Conservation (phyloP, 2,888 invertebrate genomes). For the Scaptomyza caliginosa region DNA sequence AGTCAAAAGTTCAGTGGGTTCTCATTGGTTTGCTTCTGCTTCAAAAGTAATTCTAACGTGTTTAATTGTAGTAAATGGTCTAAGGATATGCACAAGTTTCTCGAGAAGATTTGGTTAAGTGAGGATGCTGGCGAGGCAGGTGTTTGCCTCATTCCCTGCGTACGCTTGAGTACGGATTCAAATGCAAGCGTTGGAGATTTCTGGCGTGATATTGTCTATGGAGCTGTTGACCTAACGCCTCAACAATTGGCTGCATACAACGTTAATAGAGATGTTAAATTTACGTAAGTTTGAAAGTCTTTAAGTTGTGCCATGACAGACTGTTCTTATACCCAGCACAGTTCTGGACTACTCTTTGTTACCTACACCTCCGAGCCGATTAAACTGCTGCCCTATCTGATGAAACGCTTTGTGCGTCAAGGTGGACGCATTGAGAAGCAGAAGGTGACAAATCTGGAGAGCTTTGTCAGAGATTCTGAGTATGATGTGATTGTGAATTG, state of each 20-base stretch:
- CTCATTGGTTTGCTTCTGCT: not conserved
- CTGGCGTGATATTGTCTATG: conserved; percentile 71
- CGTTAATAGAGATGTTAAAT: conserved; percentile 68
- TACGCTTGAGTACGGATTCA: conserved; percentile 81
- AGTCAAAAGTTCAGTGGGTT: conserved; percentile 85
- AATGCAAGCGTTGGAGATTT: conserved; percentile 70
- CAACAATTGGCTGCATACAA: conserved; percentile 80
- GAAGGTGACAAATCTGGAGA: conserved; percentile 85
- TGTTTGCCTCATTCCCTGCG: conserved; percentile 84
- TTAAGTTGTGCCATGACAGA: no score
- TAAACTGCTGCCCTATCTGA: conserved; percentile 88
- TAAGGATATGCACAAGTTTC: conserved; percentile 86
- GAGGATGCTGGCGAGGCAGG: conserved; percentile 85
- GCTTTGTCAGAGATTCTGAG: conserved; percentile 81
- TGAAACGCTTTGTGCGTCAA: conserved; percentile 86
- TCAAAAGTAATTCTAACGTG: not conserved
- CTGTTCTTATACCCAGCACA: conserved; percentile 68
- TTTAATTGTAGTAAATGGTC: conserved; percentile 87
- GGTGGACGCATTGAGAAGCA: conserved; percentile 86
- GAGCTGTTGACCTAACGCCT: conserved; percentile 49
- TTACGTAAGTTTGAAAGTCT: conserved; percentile 42
- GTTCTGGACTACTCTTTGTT: conserved; percentile 87
- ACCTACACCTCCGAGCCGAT: conserved; percentile 89
- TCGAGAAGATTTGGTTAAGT: conserved; percentile 86
- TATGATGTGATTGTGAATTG: conserved; percentile 92